Evolutionary conservation across 2,113 vertebrate species (phyloP), one percentile per base, ranked within the genome.

Genomic region (Ploceus nigricollis): DNA sequence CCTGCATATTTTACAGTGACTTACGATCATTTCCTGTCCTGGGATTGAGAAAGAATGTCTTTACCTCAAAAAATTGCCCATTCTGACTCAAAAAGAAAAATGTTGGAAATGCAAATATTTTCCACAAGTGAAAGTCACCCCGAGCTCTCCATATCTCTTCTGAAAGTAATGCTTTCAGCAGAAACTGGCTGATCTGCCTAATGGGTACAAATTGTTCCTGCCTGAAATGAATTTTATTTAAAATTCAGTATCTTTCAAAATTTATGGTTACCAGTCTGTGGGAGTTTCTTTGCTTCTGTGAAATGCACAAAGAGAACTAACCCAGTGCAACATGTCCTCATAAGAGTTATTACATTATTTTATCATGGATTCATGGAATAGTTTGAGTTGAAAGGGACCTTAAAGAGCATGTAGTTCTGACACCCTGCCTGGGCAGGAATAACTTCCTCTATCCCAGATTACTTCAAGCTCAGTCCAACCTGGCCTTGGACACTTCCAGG

Each of bases 171-270:
- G 71, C 24, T 93, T 86, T 70, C 4, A 7, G 90, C 15, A 11
- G 48, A 89, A 82, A 76, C 57, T 91, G 93, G 57, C 84, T 94
- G 82, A 88, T 90, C 71, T 88, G 54, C 70, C 90, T 95, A 93
- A 95, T 93, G 85, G 79, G 44, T 92, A 95, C 89, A 94, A 94
- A 96, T 83, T 75, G 68, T 60, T 92, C 76, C 75, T 90, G 70
- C 51, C 44, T 83, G 68, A 88, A 97, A 96, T 83, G 54, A 94
- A 85, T 95, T 93, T 94, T 92, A 93, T 94, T 93, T 95, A 87
- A 96, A 93, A 92, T 88, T 91, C 79, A 66, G 76, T 80, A 60
- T 77, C 66, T 94, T 96, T 95, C 76, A 92, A 92, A 94, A 93
- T 93, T 95, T 88, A 92, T 77, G 56, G 33, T 65, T 91, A 60